phyloP scores from a whole-genome alignment of 2,888 invertebrate genomes.

The Agriopis aurantiaria region DNA sequence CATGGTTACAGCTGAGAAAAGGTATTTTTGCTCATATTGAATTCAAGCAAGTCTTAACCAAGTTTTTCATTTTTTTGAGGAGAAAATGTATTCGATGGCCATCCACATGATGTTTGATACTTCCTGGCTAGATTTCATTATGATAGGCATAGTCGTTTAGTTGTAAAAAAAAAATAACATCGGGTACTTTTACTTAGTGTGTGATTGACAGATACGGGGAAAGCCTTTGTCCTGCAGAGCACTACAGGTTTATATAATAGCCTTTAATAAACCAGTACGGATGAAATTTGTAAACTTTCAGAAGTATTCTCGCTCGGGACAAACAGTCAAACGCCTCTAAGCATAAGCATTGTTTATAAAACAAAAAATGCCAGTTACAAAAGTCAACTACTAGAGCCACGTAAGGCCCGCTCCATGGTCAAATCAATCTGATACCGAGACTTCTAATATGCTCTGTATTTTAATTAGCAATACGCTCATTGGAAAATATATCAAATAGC shows the following conservation, averaged over 20 bases:
- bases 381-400: neutral
- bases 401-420: neutral
- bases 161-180: neutral
- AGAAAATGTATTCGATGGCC: too few relatives aligned
- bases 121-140: neutral
- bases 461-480: neutral
- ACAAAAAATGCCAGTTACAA: neutral
- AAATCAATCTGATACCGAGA: conserved; percentile 5
- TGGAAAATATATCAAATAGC: neutral
- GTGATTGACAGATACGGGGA: neutral
- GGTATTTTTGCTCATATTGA: conserved; percentile 12
- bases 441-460: conserved; percentile 1
- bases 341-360: neutral
- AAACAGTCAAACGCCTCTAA: neutral
- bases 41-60: too few relatives aligned
- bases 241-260: neutral
- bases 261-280: neutral
- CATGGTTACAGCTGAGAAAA: conserved; percentile 74
- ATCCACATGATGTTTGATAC: too few relatives aligned
- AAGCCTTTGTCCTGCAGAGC: neutral
- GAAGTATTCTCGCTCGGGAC: too few relatives aligned
- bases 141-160: too few relatives aligned
- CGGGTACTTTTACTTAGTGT: too few relatives aligned
- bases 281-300: neutral
- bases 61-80: too few relatives aligned